phyloP scores from a whole-genome alignment of 2,888 invertebrate species.

The Caenorhabditis angaria region DNA sequence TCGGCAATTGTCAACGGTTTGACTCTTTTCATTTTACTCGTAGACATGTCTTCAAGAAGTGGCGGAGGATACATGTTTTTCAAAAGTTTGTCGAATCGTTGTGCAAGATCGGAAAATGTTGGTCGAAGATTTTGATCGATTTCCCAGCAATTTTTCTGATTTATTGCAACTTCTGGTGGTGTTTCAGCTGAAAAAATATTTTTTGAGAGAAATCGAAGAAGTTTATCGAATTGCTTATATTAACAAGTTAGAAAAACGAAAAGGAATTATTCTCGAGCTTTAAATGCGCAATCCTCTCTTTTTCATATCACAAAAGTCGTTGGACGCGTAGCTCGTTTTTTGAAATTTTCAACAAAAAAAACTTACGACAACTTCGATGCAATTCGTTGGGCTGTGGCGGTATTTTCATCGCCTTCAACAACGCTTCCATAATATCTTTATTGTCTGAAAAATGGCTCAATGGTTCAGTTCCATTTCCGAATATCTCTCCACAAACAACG shows the following conservation, averaged over 20 bases:
- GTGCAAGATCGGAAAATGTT: constrained; percentile 6
- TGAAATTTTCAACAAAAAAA: background rate
- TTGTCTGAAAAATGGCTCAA: background rate
- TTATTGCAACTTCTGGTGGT: constrained; percentile 5
- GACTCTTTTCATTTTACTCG: constrained; percentile 3
- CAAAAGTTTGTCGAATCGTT: constrained; percentile 2
- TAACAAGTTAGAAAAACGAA: too few species aligned
- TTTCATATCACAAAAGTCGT: too few species aligned
- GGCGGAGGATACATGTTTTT: constrained; percentile 20
- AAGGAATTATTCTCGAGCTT: too few species aligned
- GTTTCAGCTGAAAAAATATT: constrained; percentile 3
- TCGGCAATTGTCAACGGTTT: constrained; percentile 25
- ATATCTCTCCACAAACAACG: constrained; percentile 36
- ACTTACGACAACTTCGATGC: background rate
- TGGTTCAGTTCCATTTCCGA: constrained; percentile 22
- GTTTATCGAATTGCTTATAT: too few species aligned
- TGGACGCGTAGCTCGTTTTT: background rate
- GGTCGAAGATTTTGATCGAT: constrained; percentile 1
- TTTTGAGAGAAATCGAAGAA: background rate
- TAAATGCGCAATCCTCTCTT: too few species aligned
- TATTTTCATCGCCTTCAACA: background rate
- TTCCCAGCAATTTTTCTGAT: constrained; percentile 1
- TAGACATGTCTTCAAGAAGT: constrained; percentile 5
- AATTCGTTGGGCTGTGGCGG: background rate
- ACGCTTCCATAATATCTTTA: background rate